Base-by-base conservation (phyloP, 2,797 vertebrate species). In the Pangasius larnaudii region DNA sequence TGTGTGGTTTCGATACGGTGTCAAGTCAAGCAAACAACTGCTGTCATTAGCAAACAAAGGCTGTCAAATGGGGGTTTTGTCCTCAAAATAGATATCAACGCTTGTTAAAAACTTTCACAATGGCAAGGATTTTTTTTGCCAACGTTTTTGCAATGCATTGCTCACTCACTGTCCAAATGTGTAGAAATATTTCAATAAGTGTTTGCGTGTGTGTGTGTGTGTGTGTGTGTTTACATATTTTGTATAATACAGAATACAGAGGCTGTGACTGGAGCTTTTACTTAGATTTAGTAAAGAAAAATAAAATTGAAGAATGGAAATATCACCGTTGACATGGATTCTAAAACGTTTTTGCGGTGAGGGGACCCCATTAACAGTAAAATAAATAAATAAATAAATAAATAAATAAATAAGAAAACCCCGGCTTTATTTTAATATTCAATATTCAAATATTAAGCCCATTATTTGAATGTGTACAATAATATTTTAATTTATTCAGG, bases 1-100 rank as follows among this genome's bases (percentile, higher is more conserved):
- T 9, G 39, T 46, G 58, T 16, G 46, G 39, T n/a, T n/a, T 2
- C 30, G 80, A 46, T 46, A 1, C 8, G 11, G 36, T 7, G 36
- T 46, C 46, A 82, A 61, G 33, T 27, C 36, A 6, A 42, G 36
- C 24, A 46, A 42, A 46, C 36, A 9, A 22, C 3, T 63, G 11
- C 58, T 46, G 58, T 82, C 58, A n/a, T 46, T 82, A 82, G 58
- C 22, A 82, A 82, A 61, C 79, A 59, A 59, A 27, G 22, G 33
- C 56, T 42, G 78, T 80, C 33, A 61, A 3, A 42, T 11, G 2
- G 11, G 11, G 5, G 33, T 82, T 63, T 65, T 30, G 27, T 49
- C 39, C 14, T 30, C 5, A 63, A 63, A 81, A 42, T 42, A 82
- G 36, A 63, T 42, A 81, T 63, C 39, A 63, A 63, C 6, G 24